Base-by-base conservation (phyloP, 2,888 invertebrate genomes). In the Neoascia interrupta region DNA sequence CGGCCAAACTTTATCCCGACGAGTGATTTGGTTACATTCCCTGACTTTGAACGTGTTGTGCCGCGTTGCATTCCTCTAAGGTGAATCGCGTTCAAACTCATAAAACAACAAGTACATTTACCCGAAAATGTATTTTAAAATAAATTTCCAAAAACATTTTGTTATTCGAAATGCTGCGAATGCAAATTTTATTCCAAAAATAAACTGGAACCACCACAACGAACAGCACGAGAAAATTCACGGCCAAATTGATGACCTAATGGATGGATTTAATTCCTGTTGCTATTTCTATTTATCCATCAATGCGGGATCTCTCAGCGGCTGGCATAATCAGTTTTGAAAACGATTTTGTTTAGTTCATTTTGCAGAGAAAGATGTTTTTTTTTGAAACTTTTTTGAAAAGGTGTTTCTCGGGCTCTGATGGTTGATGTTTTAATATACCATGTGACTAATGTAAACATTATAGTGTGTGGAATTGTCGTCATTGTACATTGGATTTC, bases 281-380 rank as follows among this genome's bases (percentile, higher is more conserved):
- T 72, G 72, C 53, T 53, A 54, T 61, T 72, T 72, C 72, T 45
- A 54, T 72, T 54, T 72, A 54, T 63, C 54, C 72, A 41, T 72
- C 70, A 54, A 26, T 43, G 41, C 41, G 23, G 36, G 64, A 39
- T 70, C 58, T 34, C 49, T 64, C 60, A 60, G 31, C 41, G 19
- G 34, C 6, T 18, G 18, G 36, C 21, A 53, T 58, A 51, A 66
- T 54, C 43, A 10, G 16, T 5, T 26, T 13, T 18, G 34, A 70
- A 39, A 47, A 61, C 53, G 41, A 63, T 56, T 72, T 54, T 56
- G 72, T 63, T 72, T 72, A 61, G 49, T 47, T 31, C 15, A 21
- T 8, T 4, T 15, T n/a, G n/a, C n/a, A n/a, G n/a, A n/a, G 28
- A 11, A 47, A 66, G 34, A 54, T 15, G 21, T 43, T 26, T 66